Conservation (phyloP, 2,888 invertebrate species). For the Eupithecia abbreviata region DNA sequence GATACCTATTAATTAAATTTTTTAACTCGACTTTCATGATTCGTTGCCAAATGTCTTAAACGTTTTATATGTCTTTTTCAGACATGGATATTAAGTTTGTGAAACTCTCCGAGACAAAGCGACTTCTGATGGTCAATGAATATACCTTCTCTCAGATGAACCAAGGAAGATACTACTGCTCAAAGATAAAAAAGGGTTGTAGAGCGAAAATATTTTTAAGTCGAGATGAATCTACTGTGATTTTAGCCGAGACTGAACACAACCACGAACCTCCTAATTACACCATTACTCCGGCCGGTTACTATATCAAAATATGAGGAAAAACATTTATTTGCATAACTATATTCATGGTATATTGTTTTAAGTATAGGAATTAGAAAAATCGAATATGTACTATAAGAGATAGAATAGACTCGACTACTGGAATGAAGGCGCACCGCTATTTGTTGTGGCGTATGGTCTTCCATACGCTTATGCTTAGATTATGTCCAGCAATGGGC, state of each 20-base stretch:
- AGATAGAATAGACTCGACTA: no score
- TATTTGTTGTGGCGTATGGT: no score
- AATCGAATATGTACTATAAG: no score
- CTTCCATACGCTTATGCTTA: no score
- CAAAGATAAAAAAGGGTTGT: conserved; percentile 46
- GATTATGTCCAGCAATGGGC: no score
- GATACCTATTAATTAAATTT: not conserved
- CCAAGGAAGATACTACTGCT: conserved; percentile 49
- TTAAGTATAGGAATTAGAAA: no score
- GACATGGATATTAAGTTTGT: conserved; percentile 24
- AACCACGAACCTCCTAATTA: conserved; percentile 30
- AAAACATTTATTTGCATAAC: not conserved
- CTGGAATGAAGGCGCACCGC: no score
- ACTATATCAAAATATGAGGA: conserved; percentile 22
- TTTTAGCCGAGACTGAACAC: conserved; percentile 27
- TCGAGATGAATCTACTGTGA: conserved; percentile 17
- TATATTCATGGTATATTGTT: no score
- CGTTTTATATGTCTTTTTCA: not conserved
- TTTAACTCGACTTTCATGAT: not conserved
- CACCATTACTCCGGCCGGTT: not conserved
- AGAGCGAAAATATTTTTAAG: conserved; percentile 44
- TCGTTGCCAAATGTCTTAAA: not conserved
- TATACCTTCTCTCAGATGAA: conserved; percentile 49
- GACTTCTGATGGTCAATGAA: conserved; percentile 40
- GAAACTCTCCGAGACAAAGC: conserved; percentile 2